Conservation (phyloP, 2,888 invertebrate species). For the Argyra leucocephala region DNA sequence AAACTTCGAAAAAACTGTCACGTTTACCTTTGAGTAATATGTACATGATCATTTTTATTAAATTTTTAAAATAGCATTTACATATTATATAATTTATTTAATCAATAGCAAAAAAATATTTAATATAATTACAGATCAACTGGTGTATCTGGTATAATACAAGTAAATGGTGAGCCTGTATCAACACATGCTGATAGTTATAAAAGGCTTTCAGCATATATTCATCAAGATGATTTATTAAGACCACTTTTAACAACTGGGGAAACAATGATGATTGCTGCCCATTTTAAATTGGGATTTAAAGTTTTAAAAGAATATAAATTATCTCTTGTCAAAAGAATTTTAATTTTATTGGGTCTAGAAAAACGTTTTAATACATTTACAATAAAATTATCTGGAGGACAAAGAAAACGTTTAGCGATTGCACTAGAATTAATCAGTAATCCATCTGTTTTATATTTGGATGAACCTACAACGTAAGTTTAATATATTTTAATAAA, state of each 20-base stretch:
- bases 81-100: conserved; percentile 14
- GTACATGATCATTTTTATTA: too few relatives aligned
- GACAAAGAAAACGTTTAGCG: conserved; percentile 71
- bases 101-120: too few relatives aligned
- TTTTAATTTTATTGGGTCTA: conserved; percentile 62
- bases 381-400: conserved; percentile 69
- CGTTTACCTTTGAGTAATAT: too few relatives aligned
- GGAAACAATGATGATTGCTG: conserved; percentile 74
- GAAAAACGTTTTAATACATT: conserved; percentile 59
- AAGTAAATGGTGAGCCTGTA: conserved; percentile 57
- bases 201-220: conserved; percentile 70
- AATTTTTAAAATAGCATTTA: conserved; percentile 14
- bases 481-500: conserved; percentile 32
- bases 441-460: conserved; percentile 78
- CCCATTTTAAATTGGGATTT: conserved; percentile 69
- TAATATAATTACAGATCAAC: conserved; percentile 56
- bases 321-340: conserved; percentile 62
- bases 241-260: conserved; percentile 66
- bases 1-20: too few relatives aligned
- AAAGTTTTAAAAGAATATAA: conserved; percentile 58
- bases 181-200: conserved; percentile 55
- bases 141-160: conserved; percentile 62
- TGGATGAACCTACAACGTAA: conserved; percentile 80
- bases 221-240: conserved; percentile 72
- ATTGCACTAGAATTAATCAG: conserved; percentile 76